These are phyloP conservation scores for Ammodytes marinus DNA, from an alignment of 2,113 vertebrate species.

Conservation along the genomic window DNA sequence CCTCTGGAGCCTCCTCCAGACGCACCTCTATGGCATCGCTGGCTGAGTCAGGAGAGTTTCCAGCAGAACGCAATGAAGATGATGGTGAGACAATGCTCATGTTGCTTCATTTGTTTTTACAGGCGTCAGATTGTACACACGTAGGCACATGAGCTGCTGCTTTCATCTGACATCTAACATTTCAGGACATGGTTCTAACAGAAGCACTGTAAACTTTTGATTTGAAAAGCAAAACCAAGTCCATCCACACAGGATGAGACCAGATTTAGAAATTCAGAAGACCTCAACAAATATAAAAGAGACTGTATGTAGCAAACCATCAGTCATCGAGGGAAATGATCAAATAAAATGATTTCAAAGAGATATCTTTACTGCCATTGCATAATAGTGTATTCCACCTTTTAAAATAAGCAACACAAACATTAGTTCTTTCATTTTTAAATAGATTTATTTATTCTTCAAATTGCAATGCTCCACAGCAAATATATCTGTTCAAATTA, in stretches of 20 bases:
- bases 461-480: neutral
- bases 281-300: neutral
- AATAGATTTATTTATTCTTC: no score
- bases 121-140: neutral
- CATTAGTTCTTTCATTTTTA: neutral
- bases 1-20: slow-evolving; percentile 94
- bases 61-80: slow-evolving; percentile 92
- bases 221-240: neutral
- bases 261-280: neutral
- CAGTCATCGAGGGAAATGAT: neutral
- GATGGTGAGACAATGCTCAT: slow-evolving; percentile 87
- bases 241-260: neutral
- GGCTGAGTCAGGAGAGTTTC: slow-evolving; percentile 94
- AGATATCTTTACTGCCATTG: neutral
- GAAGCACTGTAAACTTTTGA: neutral
- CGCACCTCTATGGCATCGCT: slow-evolving; percentile 95
- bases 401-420: neutral
- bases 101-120: slow-evolving; percentile 16
- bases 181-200: neutral
- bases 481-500: slow-evolving; percentile 3
- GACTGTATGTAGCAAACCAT: neutral
- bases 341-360: neutral
- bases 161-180: neutral
- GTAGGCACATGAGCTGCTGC: neutral
- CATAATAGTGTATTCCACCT: neutral